Evolutionary conservation across 2,888 invertebrate genomes (phyloP), one percentile per base, ranked within the genome.

Genomic region (Blera fallax): DNA sequence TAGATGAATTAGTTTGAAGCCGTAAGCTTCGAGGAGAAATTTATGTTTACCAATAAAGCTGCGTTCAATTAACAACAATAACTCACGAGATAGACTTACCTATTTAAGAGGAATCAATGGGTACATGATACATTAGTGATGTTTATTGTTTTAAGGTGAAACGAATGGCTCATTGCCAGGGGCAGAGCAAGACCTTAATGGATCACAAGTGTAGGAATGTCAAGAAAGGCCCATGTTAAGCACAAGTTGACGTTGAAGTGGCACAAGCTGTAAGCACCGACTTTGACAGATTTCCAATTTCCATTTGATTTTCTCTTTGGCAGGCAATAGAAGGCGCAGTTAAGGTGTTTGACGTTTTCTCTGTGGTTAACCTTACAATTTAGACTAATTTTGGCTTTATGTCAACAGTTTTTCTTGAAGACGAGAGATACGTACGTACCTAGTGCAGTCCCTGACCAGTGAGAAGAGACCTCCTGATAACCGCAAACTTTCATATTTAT

Each of bases 101-200:
- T n/a, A 34, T 2, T 24, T 24, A n/a, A 2, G 24, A 11, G 0
- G 37, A n/a, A 18, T 34, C 34, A 16, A 34, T 54, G 34, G 56
- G 5, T 21, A 21, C 27, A 24, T 27, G 24, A 52, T 40, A 37
- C 40, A 40, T 16, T n/a, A 5, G 29, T 6, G 43, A 10, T 34
- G 58, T 48, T 21, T 70, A 18, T 70, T 70, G 45, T 16, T 58
- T 72, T 58, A 37, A 34, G 27, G 58, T 50, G 60, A 72, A 60
- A 72, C 11, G 16, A 37, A 72, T 58, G 45, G 58, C n/a, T 8
- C 11, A 37, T 69, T 14, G 65, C 54, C 43, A 24, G 56, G 32
- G 45, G 45, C 34, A 14, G 27, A 52, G 6, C 34, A n/a, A 40
- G 18, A 10, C 5, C 18, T 16, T 37, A 67, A 48, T 21, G 16